Base-by-base conservation (phyloP, 2,113 vertebrate genomes). In the Catharus minimus region DNA sequence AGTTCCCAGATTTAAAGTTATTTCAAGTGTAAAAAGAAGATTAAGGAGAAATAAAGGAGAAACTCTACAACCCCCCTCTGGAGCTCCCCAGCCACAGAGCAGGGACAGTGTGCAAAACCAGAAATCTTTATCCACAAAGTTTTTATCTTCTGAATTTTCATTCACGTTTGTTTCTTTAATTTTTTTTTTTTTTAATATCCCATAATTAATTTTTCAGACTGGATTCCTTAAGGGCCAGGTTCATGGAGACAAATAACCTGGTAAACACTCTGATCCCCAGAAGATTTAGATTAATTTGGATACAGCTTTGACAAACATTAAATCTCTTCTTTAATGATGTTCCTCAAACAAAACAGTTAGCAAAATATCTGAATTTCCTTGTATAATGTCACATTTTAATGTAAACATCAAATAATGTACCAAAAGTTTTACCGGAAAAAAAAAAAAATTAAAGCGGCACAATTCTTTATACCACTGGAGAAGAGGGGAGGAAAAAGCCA, bases 341-440 rank as follows among this genome's bases (percentile, higher is more conserved):
- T 98, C 97, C 97, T 97, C 96, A 98, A 98, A 98, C 97, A 98
- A 98, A 98, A 97, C 97, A 97, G 97, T 98, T 98, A 98, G 98
- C 98, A 98, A 98, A 98, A 98, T 98, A 98, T 97, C 93, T 98
- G 97, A 98, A 97, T 97, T 98, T 98, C 97, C 97, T 97, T 97
- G 97, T 97, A 98, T 98, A 98, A 98, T 98, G 98, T 99, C 98
- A 98, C 98, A 98, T 98, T 98, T 98, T 98, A 98, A 98, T 98
- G 98, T 98, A 99, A 98, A 99, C 98, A 98, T 98, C 98, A 99
- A 98, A 99, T 98, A 98, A 98, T 98, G 98, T 98, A 98, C 98
- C 98, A 98, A 98, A 98, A 98, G 82, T 97, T 96, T 97, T 97
- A 98, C 97, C 87, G 95, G 96, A 95, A 96, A 93, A 47, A 94